Percentiles rank a stretch among this genome's conserved stretches.
These are phyloP conservation scores for Pteromalus puparum DNA, from an alignment of 1,140 invertebrate species.

Conservation along the genomic window DNA sequence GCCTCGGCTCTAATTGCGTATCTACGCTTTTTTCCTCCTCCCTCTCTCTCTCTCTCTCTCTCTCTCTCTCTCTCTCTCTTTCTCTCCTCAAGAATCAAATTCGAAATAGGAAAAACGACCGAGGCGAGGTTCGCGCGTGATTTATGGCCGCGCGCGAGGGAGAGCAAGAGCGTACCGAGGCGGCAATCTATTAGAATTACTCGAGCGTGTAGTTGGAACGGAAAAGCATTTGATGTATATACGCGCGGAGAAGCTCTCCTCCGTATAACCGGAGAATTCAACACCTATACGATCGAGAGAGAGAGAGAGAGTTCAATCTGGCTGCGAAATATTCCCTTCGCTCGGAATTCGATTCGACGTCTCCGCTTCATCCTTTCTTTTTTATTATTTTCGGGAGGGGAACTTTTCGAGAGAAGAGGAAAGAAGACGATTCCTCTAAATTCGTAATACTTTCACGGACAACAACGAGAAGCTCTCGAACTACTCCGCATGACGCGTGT, in stretches of 20 bases:
- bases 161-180: conserved; percentile 21
- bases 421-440: background rate
- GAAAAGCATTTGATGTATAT: conserved; percentile 58
- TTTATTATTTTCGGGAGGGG: background rate
- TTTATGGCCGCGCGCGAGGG: conserved; percentile 28
- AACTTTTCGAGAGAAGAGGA: background rate
- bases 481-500: no score
- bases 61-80: background rate
- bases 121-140: background rate
- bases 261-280: background rate
- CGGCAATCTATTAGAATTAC: conserved; percentile 66
- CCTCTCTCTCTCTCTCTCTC: background rate
- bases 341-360: conserved; percentile 55
- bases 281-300: background rate
- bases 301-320: no score
- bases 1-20: background rate
- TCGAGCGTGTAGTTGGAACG: conserved; percentile 55
- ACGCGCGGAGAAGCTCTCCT: conserved; percentile 8
- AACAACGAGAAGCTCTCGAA: background rate
- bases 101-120: conserved; percentile 12
- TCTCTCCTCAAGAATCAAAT: background rate
- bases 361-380: background rate
- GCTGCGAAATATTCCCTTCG: background rate
- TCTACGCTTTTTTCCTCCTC: background rate
- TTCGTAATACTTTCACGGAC: background rate